Conservation (phyloP, 2,888 invertebrate species). For the Epicampocera succincta region DNA sequence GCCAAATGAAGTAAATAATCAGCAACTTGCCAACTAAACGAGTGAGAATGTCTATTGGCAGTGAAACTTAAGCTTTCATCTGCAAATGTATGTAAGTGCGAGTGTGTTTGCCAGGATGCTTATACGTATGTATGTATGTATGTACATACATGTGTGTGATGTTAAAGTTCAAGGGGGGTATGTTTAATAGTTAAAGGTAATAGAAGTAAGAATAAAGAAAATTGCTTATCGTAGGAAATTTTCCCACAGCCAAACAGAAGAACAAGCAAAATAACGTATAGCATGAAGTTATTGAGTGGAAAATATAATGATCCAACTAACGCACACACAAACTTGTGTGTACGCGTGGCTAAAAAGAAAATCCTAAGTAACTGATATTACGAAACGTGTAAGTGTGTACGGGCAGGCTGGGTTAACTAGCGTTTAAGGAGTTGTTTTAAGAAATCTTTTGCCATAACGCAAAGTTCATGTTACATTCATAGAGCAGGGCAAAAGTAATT, state of each 20-base stretch:
- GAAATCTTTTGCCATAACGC: slow-evolving; percentile 26
- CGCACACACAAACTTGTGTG: slow-evolving; percentile 24
- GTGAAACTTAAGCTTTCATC: slow-evolving; percentile 13
- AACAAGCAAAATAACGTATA: slow-evolving; percentile 39
- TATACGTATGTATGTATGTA: background rate
- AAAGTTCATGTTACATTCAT: slow-evolving; percentile 32
- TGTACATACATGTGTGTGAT: background rate
- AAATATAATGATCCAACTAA: slow-evolving; percentile 59
- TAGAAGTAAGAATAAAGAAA: slow-evolving; percentile 63
- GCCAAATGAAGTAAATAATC: slow-evolving; percentile 56
- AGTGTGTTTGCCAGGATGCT: background rate
- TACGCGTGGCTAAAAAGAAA: slow-evolving; percentile 12
- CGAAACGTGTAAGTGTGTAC: background rate
- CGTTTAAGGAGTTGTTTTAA: slow-evolving; percentile 57
- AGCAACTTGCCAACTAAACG: background rate
- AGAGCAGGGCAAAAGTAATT: slow-evolving; percentile 1
- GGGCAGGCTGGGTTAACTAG: slow-evolving; percentile 57
- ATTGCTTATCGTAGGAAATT: slow-evolving; percentile 72
- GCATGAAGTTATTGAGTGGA: slow-evolving; percentile 63
- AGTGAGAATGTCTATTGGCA: slow-evolving; percentile 43
- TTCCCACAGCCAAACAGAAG: slow-evolving; percentile 69
- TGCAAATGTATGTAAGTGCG: background rate
- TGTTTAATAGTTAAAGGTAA: slow-evolving; percentile 50
- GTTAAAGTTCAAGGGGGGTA: background rate
- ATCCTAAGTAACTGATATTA: slow-evolving; percentile 62